Percentiles rank a stretch among this genome's conserved stretches.
phyloP scores from a whole-genome alignment of 2,888 invertebrate species.

The Clunio marinus region DNA sequence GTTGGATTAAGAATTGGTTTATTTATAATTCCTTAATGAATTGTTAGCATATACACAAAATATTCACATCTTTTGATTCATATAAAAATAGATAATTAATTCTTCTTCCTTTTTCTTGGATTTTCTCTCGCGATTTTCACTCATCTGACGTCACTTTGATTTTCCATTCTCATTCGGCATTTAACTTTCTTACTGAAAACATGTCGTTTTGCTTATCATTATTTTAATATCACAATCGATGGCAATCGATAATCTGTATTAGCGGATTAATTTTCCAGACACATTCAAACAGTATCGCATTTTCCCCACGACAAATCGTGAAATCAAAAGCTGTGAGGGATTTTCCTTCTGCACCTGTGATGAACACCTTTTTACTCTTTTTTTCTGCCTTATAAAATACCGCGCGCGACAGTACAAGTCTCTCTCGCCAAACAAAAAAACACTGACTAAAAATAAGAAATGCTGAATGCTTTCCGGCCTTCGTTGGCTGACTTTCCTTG shows the following conservation, averaged over 20 bases:
- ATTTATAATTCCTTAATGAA: slow-evolving; percentile 11
- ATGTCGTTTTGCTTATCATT: background rate
- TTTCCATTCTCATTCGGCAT: background rate
- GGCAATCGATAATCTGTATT: background rate
- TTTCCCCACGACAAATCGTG: slow-evolving; percentile 3
- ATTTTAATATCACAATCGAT: background rate
- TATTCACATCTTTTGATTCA: slow-evolving; percentile 22
- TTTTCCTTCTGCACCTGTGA: slow-evolving; percentile 26
- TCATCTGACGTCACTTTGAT: slow-evolving; percentile 4
- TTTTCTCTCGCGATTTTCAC: background rate
- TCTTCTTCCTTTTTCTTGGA: background rate
- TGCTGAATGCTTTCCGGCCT: slow-evolving; percentile 35
- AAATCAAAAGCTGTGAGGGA: no score
- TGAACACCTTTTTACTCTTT: background rate
- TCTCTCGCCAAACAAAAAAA: slow-evolving; percentile 39
- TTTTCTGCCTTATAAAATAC: slow-evolving; percentile 17
- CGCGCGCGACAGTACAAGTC: slow-evolving; percentile 39
- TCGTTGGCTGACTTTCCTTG: background rate
- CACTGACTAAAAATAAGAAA: slow-evolving; percentile 38
- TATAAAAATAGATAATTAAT: slow-evolving; percentile 30
- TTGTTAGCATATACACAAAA: slow-evolving; percentile 12
- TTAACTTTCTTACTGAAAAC: background rate
- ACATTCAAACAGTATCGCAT: background rate
- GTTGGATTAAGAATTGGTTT: background rate
- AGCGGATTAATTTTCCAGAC: background rate